phyloP scores from a whole-genome alignment of 2,888 invertebrate species.

The Drepana falcataria region DNA sequence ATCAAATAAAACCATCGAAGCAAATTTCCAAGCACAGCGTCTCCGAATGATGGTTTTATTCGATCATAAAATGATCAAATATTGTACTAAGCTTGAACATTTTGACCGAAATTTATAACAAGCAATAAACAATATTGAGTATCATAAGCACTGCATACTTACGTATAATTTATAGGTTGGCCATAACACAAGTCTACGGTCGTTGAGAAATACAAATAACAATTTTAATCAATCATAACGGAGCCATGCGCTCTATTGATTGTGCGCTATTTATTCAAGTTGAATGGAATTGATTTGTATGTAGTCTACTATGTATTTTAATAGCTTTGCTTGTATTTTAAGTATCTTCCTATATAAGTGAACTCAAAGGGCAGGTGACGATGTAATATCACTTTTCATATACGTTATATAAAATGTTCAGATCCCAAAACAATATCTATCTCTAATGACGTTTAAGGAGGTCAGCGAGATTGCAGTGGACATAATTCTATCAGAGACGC shows the following conservation, averaged over 20 bases:
- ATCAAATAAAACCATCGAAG: too few species aligned
- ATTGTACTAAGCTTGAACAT: background rate
- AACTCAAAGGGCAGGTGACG: too few species aligned
- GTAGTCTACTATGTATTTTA: background rate
- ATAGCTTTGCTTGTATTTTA: background rate
- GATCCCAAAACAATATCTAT: too few species aligned
- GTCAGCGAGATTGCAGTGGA: too few species aligned
- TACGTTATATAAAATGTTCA: too few species aligned
- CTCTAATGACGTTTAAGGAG: too few species aligned
- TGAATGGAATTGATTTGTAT: background rate
- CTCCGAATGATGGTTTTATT: background rate
- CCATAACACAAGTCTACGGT: background rate
- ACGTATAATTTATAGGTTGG: background rate
- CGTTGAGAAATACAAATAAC: background rate
- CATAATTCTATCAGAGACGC: too few species aligned
- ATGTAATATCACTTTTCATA: too few species aligned
- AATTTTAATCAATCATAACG: constrained; percentile 1
- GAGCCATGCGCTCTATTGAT: constrained; percentile 1
- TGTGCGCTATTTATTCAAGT: background rate
- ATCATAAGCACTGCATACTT: background rate
- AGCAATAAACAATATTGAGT: background rate
- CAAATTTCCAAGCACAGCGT: too few species aligned
- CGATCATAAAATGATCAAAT: background rate
- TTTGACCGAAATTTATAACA: background rate
- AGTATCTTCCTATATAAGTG: too few species aligned